Base-by-base conservation (phyloP, 1,140 invertebrate species). In the Nasonia giraulti region DNA sequence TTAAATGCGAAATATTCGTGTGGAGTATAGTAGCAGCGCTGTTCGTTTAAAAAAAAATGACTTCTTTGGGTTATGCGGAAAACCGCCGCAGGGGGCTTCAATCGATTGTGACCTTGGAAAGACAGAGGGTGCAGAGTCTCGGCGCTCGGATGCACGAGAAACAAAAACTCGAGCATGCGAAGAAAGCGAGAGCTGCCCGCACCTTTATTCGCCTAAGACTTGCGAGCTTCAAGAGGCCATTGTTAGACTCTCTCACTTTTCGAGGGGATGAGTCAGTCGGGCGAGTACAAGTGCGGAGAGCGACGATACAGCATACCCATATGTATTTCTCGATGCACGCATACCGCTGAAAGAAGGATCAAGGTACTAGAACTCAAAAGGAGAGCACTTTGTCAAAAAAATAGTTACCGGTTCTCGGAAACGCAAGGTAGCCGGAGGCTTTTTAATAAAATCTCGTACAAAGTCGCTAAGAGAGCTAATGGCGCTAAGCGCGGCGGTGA, bases 181-280 rank as follows among this genome's bases (percentile, higher is more conserved):
- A 47, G 44, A 50, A 47, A 55, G 75, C 11, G 40, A 71, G 77
- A 79, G 33, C 55, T 62, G 23, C 7, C 27, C 27, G 27, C 20
- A 11, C 12, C 44, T 81, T 76, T 77, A 77, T 55, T 76, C 55
- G 75, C 50, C 50, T 66, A 14, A 66, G 47, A 40, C 23, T 23
- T n/a, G 79, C 47, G 33, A 37, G 33, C 31, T 2, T 82, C 31
- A 50, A 76, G 73, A 66, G 50, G 81, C 73, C 73, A 82, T 82
- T 82, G 81, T 82, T 82, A 73, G 50, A 17, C 80, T 66, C 17
- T 76, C 8, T n/a, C 17, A 73, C 33, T 75, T 82, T 76, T 82
- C 40, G 71, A 76, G 75, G 69, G 80, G 31, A 76, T 76, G 81
- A 82, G 47, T 76, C 73, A 75, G 73, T 62, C 55, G 55, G 55